A percentile compares a stretch with the other conserved stretches of the same genome.
Conservation (phyloP, 2,888 invertebrate genomes). For the Clanis bilineata region DNA sequence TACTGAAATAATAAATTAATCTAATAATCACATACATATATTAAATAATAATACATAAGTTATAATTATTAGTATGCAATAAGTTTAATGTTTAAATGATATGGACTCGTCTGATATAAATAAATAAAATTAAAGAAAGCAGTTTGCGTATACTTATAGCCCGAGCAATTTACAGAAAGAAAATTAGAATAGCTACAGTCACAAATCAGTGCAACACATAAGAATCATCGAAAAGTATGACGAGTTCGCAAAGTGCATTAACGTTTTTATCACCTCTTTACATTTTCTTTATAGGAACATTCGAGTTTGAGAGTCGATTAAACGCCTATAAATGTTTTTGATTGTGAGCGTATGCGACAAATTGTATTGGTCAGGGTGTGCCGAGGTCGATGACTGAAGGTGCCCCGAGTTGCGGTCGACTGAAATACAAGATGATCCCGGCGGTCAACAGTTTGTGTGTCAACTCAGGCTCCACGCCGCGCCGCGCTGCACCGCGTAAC, state of each 20-base stretch:
- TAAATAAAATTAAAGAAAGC: too few species aligned
- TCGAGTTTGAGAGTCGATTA: constrained; percentile 55
- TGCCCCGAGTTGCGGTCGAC: constrained; percentile 61
- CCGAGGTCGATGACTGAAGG: constrained; percentile 64
- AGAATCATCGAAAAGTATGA: constrained; percentile 33
- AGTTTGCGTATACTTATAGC: too few species aligned
- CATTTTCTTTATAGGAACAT: constrained; percentile 61
- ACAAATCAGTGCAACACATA: background rate
- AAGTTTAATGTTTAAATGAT: too few species aligned
- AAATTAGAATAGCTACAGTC: background rate
- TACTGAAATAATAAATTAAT: too few species aligned
- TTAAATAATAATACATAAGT: too few species aligned
- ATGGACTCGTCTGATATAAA: too few species aligned
- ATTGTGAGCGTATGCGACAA: constrained; percentile 50
- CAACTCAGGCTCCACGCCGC: constrained; percentile 34
- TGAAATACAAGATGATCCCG: constrained; percentile 68
- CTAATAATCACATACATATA: too few species aligned
- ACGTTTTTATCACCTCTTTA: constrained; percentile 60
- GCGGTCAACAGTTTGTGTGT: constrained; percentile 53
- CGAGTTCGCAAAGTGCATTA: constrained; percentile 59
- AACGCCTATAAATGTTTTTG: constrained; percentile 68
- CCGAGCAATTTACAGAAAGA: too few species aligned
- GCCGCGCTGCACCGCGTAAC: constrained; percentile 31
- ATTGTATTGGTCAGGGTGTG: constrained; percentile 60
- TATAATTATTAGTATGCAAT: too few species aligned